A percentile compares a stretch with the other conserved stretches of the same genome.
These are phyloP conservation scores for Oscheius sp. DNA, from an alignment of 2,888 invertebrate genomes.

Conservation along the genomic window DNA sequence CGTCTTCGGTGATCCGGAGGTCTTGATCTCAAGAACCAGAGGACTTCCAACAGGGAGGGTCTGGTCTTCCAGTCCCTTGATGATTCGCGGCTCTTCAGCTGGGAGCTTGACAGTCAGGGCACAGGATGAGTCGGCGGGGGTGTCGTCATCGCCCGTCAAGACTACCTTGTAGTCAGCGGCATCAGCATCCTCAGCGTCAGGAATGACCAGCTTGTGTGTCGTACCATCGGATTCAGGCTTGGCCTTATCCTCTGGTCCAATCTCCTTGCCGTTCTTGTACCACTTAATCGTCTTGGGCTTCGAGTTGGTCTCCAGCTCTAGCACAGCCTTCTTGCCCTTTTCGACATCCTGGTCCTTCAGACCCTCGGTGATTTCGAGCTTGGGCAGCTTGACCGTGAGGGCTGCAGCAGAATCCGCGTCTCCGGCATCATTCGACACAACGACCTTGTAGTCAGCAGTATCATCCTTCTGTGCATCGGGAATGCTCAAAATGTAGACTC, in stretches of 20 bases:
- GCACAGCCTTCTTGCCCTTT: slow-evolving; percentile 85
- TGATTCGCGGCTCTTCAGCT: slow-evolving; percentile 57
- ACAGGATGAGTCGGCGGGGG: slow-evolving; percentile 63
- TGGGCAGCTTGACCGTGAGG: slow-evolving; percentile 60
- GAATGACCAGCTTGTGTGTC: slow-evolving; percentile 59
- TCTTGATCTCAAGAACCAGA: slow-evolving; percentile 73
- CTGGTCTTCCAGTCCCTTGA: slow-evolving; percentile 71
- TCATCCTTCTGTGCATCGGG: slow-evolving; percentile 65
- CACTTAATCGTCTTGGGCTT: slow-evolving; percentile 52
- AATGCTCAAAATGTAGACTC: slow-evolving; percentile 62
- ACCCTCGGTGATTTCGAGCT: slow-evolving; percentile 80
- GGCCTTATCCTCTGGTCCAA: slow-evolving; percentile 68
- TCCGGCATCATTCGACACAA: slow-evolving; percentile 70
- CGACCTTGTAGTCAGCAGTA: slow-evolving; percentile 67
- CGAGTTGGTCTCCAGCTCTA: slow-evolving; percentile 77
- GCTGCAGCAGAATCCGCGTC: slow-evolving; percentile 68
- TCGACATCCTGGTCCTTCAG: slow-evolving; percentile 80
- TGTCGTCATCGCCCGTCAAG: slow-evolving; percentile 63
- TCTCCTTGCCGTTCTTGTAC: slow-evolving; percentile 73
- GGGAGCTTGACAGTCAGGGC: slow-evolving; percentile 64
- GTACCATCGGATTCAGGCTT: slow-evolving; percentile 60
- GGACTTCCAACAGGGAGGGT: slow-evolving; percentile 79
- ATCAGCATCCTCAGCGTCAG: slow-evolving; percentile 60
- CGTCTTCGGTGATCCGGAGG: slow-evolving; percentile 78
- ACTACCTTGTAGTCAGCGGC: slow-evolving; percentile 66